Conservation (phyloP, 2,113 vertebrate genomes). For the Natator depressus region DNA sequence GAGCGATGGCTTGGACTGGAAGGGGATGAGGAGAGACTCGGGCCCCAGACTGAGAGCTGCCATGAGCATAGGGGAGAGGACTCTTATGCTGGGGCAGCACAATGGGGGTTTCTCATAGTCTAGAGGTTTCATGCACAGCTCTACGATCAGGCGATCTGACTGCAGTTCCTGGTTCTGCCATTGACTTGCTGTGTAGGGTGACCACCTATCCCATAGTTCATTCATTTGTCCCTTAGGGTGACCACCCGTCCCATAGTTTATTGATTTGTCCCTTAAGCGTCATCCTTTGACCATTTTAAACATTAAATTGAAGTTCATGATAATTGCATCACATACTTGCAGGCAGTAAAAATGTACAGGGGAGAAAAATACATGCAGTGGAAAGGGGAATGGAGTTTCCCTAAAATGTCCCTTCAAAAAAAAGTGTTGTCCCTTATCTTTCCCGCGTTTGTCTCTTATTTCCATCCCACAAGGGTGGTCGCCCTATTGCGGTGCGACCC, state of each 20-base stretch:
- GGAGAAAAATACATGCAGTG: too few species aligned
- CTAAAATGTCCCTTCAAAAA: too few species aligned
- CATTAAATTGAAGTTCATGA: too few species aligned
- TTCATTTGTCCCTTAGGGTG: too few species aligned
- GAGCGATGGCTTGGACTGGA: not conserved
- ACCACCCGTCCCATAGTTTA: too few species aligned
- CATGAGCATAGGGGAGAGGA: not conserved
- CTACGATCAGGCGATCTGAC: not conserved
- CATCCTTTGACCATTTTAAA: too few species aligned
- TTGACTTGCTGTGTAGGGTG: not conserved
- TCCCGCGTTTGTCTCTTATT: fast-evolving
- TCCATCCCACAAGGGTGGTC: not conserved
- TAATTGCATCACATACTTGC: too few species aligned
- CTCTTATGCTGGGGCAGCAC: not conserved
- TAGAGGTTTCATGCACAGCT: not conserved
- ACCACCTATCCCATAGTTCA: not conserved
- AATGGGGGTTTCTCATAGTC: not conserved
- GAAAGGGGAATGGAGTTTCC: too few species aligned
- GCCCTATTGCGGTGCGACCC: not conserved
- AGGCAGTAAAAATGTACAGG: too few species aligned
- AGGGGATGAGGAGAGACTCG: not conserved
- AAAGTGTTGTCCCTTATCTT: too few species aligned
- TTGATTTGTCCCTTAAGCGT: too few species aligned
- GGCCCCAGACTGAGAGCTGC: not conserved
- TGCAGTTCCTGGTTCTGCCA: not conserved